Evolutionary conservation across 1,140 invertebrate species (phyloP).

Genomic region (Leptinotarsa defecta): DNA sequence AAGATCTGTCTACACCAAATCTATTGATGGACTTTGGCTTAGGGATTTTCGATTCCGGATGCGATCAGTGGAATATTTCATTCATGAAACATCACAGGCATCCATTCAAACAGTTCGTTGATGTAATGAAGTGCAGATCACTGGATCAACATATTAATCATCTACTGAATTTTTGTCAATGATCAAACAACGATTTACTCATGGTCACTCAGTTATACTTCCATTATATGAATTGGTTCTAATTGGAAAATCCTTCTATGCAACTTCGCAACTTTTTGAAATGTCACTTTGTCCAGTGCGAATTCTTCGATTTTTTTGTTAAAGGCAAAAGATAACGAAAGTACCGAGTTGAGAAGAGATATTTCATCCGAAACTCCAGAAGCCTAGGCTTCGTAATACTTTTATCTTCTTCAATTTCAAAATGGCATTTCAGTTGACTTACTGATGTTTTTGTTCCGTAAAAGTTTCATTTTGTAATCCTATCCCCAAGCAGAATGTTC

Average conservation of each 20-base stretch:
- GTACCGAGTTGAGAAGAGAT: background rate
- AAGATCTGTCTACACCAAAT: background rate
- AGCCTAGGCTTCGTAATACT: background rate
- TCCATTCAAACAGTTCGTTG: too few species aligned
- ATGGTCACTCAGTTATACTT: too few species aligned
- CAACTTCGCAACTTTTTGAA: too few species aligned
- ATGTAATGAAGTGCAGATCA: too few species aligned
- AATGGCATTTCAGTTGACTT: background rate
- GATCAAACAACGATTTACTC: fast-evolving
- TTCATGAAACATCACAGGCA: background rate
- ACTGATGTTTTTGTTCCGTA: background rate
- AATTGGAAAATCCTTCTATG: too few species aligned
- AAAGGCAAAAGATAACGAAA: background rate
- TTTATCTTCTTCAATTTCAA: background rate
- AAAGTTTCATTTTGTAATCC: background rate
- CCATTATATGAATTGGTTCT: too few species aligned
- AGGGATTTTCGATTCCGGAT: background rate
- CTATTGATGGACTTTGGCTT: background rate
- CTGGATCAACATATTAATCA: too few species aligned
- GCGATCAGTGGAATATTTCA: background rate
- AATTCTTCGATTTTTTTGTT: background rate
- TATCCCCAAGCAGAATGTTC: background rate
- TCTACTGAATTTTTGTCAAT: too few species aligned
- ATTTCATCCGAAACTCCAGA: background rate
- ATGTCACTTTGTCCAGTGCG: too few species aligned